Conservation (phyloP, 1,140 invertebrate genomes). For the Heliothis virescens region DNA sequence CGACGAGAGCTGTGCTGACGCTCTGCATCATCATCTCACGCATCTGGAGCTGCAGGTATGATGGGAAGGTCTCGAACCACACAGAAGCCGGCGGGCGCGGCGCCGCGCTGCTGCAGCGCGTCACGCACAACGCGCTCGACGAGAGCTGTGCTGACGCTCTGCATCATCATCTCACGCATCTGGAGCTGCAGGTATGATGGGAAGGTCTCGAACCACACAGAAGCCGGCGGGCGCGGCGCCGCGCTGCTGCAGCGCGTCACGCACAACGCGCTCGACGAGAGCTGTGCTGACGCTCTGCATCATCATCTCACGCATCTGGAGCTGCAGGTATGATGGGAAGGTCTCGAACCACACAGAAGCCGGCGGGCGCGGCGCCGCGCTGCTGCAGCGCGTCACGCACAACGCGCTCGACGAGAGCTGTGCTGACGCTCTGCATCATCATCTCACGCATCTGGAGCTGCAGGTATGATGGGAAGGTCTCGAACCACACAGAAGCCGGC, state of each 20-base stretch:
- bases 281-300: conserved; percentile 93
- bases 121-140: conserved; percentile 97
- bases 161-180: conserved; percentile 74
- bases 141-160: conserved; percentile 96
- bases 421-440: conserved; percentile 90
- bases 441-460: conserved; percentile 69
- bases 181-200: conserved; percentile 50
- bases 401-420: conserved; percentile 99
- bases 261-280: conserved; percentile 98
- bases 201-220: too few species aligned
- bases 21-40: conserved; percentile 83
- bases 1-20: conserved; percentile 97
- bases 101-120: conserved; percentile 93
- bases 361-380: conserved; percentile 95
- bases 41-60: conserved; percentile 57
- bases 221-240: conserved; percentile 94
- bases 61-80: too few species aligned
- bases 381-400: conserved; percentile 93
- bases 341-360: too few species aligned
- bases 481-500: too few species aligned
- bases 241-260: conserved; percentile 93
- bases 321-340: conserved; percentile 43
- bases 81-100: conserved; percentile 94
- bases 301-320: conserved; percentile 71
- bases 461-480: background rate